These are phyloP conservation scores for Catotricha subobsoleta DNA, from an alignment of 2,888 invertebrate species.

Conservation along the genomic window DNA sequence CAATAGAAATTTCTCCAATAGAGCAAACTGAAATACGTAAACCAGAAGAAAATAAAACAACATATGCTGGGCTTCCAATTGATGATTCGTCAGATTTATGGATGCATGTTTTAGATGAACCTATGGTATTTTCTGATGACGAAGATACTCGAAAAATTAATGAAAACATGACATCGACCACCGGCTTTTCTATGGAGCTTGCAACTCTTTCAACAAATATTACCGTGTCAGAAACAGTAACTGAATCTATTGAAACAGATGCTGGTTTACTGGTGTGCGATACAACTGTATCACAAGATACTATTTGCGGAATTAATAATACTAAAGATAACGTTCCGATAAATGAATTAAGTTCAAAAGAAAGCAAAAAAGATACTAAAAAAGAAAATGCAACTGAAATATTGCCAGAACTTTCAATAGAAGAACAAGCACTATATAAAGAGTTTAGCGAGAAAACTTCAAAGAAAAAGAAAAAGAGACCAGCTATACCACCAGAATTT, in stretches of 20 bases:
- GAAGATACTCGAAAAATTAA: slow-evolving; percentile 12
- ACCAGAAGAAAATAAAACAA: slow-evolving; percentile 2
- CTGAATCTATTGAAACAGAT: neutral
- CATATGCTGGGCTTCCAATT: slow-evolving; percentile 19
- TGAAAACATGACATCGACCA: no score
- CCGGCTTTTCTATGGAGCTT: no score
- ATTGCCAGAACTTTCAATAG: neutral
- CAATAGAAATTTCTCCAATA: neutral
- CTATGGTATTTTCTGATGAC: slow-evolving; percentile 25
- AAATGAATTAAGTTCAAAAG: neutral
- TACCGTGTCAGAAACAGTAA: slow-evolving; percentile 8
- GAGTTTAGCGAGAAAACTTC: slow-evolving; percentile 10
- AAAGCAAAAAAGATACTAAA: no score
- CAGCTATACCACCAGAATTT: slow-evolving; percentile 25
- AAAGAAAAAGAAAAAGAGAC: slow-evolving; percentile 27
- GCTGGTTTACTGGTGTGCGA: no score
- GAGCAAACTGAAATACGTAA: slow-evolving; percentile 8
- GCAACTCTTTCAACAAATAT: no score
- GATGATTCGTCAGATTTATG: slow-evolving; percentile 20
- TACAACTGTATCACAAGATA: neutral
- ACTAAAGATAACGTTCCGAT: no score
- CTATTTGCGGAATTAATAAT: neutral
- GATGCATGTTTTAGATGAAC: slow-evolving; percentile 25
- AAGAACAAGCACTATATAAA: neutral
- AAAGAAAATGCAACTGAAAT: no score